Percentiles rank a stretch among this genome's conserved stretches.
Evolutionary conservation across 2,113 vertebrate genomes (phyloP).

Genomic region (Cyanoderma ruficeps): DNA sequence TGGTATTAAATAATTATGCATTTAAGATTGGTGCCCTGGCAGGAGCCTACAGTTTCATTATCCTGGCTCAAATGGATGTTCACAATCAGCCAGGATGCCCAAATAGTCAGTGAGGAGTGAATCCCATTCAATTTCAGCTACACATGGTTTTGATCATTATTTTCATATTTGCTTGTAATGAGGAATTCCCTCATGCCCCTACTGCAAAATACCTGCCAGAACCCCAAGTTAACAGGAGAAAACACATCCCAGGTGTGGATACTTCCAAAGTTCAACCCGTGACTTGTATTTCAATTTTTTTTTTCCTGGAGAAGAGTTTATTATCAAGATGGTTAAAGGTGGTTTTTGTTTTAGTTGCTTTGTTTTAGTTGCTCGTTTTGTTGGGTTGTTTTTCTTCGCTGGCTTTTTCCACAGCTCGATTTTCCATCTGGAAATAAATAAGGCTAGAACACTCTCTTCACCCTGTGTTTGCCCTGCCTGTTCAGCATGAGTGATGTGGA

Average conservation of each 20-base stretch:
- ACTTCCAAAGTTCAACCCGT: background rate
- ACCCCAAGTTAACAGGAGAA: background rate
- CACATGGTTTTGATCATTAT: background rate
- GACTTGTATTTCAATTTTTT: background rate
- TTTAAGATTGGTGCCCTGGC: background rate
- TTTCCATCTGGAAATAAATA: conserved; percentile 22
- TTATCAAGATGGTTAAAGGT: background rate
- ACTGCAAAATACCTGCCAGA: background rate
- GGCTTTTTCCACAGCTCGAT: background rate
- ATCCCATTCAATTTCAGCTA: background rate
- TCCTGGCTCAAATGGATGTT: background rate
- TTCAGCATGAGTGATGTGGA: conserved; percentile 19
- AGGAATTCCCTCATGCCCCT: background rate
- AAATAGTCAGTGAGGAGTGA: background rate
- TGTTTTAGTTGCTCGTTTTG: background rate
- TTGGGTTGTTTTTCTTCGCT: background rate
- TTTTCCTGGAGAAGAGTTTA: background rate
- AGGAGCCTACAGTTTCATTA: background rate
- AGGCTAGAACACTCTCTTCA: background rate
- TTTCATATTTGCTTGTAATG: background rate
- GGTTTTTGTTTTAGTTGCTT: background rate
- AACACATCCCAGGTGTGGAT: background rate
- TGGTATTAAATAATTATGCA: background rate
- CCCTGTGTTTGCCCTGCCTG: conserved; percentile 43
- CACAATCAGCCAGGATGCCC: background rate